A percentile compares a stretch with the other conserved stretches of the same genome.
phyloP scores from a whole-genome alignment of 2,888 invertebrate species.

The Gnatocerus cornutus region DNA sequence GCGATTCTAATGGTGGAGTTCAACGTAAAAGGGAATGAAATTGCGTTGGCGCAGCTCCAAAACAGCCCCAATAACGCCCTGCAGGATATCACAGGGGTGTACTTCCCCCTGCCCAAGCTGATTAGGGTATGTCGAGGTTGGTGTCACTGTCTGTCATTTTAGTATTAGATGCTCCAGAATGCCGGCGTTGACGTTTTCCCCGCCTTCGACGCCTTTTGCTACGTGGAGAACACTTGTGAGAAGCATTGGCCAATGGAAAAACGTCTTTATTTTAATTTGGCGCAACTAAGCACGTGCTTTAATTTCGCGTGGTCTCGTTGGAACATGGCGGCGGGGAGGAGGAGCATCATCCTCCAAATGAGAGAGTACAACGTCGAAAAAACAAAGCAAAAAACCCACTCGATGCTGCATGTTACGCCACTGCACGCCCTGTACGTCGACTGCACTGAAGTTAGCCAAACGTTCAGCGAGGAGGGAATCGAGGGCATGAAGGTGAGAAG shows the following conservation, averaged over 20 bases:
- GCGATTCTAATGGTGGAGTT: conserved; percentile 75
- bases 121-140: conserved; percentile 72
- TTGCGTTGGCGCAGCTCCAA: conserved; percentile 72
- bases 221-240: conserved; percentile 76
- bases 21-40: conserved; percentile 70
- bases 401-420: conserved; percentile 78
- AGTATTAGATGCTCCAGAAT: conserved; percentile 66
- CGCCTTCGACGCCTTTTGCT: conserved; percentile 82
- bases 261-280: conserved; percentile 87
- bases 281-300: conserved; percentile 80
- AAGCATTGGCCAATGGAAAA: conserved; percentile 83
- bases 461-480: conserved; percentile 74
- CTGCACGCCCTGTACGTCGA: conserved; percentile 79
- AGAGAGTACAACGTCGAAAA: conserved; percentile 73
- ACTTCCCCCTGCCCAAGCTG: conserved; percentile 76
- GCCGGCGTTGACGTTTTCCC: conserved; percentile 90
- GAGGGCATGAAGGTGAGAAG: conserved; percentile 69
- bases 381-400: conserved; percentile 68
- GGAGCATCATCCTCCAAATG: conserved; percentile 80
- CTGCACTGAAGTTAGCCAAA: conserved; percentile 84
- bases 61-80: conserved; percentile 79
- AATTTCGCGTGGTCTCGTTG: conserved; percentile 86
- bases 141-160: background rate
- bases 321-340: conserved; percentile 76
- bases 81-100: conserved; percentile 75